Evolutionary conservation across 2,888 invertebrate genomes (phyloP), one percentile per base, ranked within the genome.

Genomic region (Salticus scenicus): DNA sequence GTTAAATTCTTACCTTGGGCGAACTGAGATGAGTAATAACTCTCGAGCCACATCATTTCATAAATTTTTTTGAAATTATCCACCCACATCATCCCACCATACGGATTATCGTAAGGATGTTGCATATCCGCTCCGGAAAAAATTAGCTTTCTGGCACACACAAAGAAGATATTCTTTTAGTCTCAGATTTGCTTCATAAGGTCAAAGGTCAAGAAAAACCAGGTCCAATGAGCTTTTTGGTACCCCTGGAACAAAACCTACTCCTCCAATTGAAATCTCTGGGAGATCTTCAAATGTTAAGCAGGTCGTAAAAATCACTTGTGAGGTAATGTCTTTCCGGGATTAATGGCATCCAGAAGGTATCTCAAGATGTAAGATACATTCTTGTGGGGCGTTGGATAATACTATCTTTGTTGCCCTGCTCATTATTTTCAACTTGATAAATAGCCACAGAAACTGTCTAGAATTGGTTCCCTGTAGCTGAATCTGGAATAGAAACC

Each of bases 221-320:
- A 41, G 73, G 47, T 69, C 83, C 83, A 84, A 84, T 84, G 72
- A 84, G 77, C 81, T 74, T 12, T 4, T 57, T 57, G 24, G 24
- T 24, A 24, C 57, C 57, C 20, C 20, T 24, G 47, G 47, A 47
- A 47, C 47, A 47, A 37, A 57, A 24, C 57, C 4, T 24, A 24
- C 24, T 24, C 57, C 57, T 57, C 57, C 57, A 57, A 57, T 57
- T 57, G 57, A 57, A 57, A 57, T 57, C 57, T 57, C 24, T 69
- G 27, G 70, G 42, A 41, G 27, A n/a, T 27, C 70, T 67, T 20
- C 37, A 72, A 84, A 84, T 84, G 83, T 77, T 84, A 77, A 77
- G 77, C 77, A 84, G 83, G 73, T 69, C 77, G 66, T 84, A 84
- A 84, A 84, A 84, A 73, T 84, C 83, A 69, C 77, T 31, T 42